These are phyloP conservation scores for Bambusicola thoracicus DNA, from an alignment of 2,113 vertebrate species.

Conservation along the genomic window DNA sequence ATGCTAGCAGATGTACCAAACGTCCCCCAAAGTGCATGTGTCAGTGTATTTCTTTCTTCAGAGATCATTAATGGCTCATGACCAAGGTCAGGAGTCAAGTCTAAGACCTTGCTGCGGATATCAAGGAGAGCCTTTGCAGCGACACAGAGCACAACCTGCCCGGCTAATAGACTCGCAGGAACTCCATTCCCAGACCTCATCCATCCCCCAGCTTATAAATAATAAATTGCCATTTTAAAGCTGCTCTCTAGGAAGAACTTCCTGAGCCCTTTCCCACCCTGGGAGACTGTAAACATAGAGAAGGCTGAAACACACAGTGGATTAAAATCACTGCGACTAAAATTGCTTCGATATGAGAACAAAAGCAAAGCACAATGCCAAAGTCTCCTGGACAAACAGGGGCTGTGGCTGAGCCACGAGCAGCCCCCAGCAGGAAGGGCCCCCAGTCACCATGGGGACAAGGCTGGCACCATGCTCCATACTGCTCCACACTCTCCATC, in stretches of 20 bases:
- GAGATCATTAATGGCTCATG: conserved; percentile 51
- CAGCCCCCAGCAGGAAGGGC: not conserved
- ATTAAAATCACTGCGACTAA: not conserved
- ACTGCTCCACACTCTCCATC: not conserved
- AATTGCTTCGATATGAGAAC: conserved; percentile 2
- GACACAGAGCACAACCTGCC: conserved; percentile 41
- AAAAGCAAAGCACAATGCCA: not conserved
- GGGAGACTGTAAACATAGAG: not conserved
- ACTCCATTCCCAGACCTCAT: conserved; percentile 17
- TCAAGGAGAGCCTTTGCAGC: not conserved
- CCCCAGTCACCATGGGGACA: conserved; percentile 55
- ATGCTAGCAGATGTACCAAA: conserved; percentile 6
- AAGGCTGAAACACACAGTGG: not conserved
- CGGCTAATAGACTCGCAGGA: conserved; percentile 41
- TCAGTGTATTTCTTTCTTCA: conserved; percentile 42
- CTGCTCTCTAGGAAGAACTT: conserved; percentile 20
- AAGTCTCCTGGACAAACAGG: not conserved
- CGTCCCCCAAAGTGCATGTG: not conserved
- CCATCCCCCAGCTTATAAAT: conserved; percentile 37
- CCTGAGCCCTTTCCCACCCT: not conserved
- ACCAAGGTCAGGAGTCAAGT: conserved; percentile 54
- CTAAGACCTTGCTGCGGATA: conserved; percentile 27
- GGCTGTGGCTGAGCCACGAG: not conserved
- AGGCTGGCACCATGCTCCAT: not conserved
- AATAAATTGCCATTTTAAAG: conserved; percentile 29